Conservation (phyloP, 2,113 vertebrate species). For the Columbina picui region DNA sequence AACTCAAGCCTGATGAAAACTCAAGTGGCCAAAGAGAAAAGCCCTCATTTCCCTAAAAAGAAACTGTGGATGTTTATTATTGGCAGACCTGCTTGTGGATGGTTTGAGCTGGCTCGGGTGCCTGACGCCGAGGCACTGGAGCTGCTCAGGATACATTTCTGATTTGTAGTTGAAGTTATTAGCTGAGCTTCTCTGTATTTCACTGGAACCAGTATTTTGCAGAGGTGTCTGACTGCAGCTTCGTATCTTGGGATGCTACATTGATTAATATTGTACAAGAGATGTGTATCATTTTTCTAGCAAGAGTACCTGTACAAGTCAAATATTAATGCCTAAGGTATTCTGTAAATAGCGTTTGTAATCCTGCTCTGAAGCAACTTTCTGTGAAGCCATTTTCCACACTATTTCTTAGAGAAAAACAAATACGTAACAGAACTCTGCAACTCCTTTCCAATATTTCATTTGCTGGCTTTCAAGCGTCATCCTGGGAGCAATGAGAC, state of each 20-base stretch:
- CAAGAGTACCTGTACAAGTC: slow-evolving; percentile 3
- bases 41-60: background rate
- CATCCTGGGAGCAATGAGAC: slow-evolving; percentile 70
- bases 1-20: background rate
- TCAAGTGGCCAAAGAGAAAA: background rate
- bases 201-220: background rate
- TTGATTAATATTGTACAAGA: slow-evolving; percentile 42
- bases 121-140: background rate
- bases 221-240: background rate
- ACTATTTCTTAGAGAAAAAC: slow-evolving; percentile 57
- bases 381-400: slow-evolving; percentile 48
- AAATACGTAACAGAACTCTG: slow-evolving; percentile 39
- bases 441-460: slow-evolving; percentile 48
- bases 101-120: background rate
- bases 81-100: background rate
- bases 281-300: background rate
- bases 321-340: slow-evolving; percentile 45
- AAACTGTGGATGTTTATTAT: background rate
- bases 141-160: background rate
- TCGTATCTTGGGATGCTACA: background rate
- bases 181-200: background rate
- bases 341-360: slow-evolving; percentile 46
- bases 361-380: slow-evolving; percentile 37
- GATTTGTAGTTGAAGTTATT: background rate
- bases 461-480: slow-evolving; percentile 11